These are phyloP conservation scores for Bombyx huttoni DNA, from an alignment of 2,888 invertebrate genomes.

Conservation along the genomic window DNA sequence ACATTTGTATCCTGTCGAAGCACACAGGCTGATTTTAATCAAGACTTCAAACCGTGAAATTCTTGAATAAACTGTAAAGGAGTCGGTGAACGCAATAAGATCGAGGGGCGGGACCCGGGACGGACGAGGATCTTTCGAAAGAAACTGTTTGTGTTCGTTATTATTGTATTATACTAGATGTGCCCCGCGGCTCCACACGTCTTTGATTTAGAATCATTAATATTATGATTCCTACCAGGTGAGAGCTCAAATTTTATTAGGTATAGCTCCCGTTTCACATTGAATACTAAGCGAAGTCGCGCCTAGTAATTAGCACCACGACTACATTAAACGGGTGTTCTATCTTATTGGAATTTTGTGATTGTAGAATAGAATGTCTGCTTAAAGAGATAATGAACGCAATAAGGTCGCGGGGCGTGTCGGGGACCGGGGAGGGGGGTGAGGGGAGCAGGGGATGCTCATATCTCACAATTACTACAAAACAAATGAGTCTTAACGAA, in stretches of 20 bases:
- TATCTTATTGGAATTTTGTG: too few species aligned
- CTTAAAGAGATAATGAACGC: conserved; percentile 46
- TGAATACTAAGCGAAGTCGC: too few species aligned
- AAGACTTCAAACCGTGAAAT: neutral
- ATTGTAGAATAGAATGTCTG: conserved; percentile 6
- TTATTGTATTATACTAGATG: too few species aligned
- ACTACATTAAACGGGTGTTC: too few species aligned
- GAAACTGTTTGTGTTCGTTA: neutral
- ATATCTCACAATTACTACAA: conserved; percentile 65
- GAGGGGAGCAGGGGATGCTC: conserved; percentile 20
- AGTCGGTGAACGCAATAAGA: neutral
- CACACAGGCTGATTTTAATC: neutral
- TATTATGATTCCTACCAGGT: too few species aligned
- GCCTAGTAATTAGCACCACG: too few species aligned
- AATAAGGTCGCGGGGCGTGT: conserved; percentile 38
- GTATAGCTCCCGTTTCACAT: too few species aligned
- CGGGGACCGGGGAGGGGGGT: conserved; percentile 12
- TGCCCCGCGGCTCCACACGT: too few species aligned
- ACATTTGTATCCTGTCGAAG: neutral
- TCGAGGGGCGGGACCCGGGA: neutral
- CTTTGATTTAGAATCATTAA: too few species aligned
- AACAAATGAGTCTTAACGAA: conserved; percentile 69
- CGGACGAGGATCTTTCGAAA: neutral
- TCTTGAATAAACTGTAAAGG: neutral
- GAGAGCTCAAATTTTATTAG: too few species aligned